Base-by-base conservation (phyloP, 2,113 vertebrate species). In the Dissostichus mawsoni region DNA sequence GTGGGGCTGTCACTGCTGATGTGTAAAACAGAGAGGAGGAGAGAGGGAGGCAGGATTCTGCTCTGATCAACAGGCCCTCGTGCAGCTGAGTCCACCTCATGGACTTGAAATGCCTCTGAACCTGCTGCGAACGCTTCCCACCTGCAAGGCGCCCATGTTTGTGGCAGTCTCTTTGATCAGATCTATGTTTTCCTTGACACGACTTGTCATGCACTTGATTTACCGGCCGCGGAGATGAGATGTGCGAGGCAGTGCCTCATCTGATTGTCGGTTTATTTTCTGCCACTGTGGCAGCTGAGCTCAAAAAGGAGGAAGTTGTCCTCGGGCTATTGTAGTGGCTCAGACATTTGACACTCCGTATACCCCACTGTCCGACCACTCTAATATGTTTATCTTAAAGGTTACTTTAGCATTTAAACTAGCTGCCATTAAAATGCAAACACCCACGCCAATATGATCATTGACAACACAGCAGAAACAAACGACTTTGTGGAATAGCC, bases 381-480 rank as follows among this genome's bases (percentile, higher is more conserved):
- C 57, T 59, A 4, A 69, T 78, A 56, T 77, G 2, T 67, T 74
- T 55, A 20, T 68, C 62, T 75, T 69, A 57, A 63, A 55, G 64
- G 23, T 69, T 45, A n/a, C 48, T 57, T 36, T 56, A 44, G 74
- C 69, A 56, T 63, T 17, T n/a, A 55, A 77, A 47, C 17, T 25
- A 4, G 55, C 62, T 58, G 75, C 71, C 79, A 80, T 91, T 90
- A 81, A 86, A 89, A 89, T 89, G 81, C 85, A 84, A 83, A 85
- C 86, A 47, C 68, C 78, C 80, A 89, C 73, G 33, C 84, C 86
- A 69, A 76, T 20, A 41, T 55, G 84, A 90, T 86, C 82, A 86
- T 41, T 76, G 82, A 29, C 76, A 88, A 88, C 77, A 79, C 36
- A 71, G 84, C 90, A 85, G 89, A 82, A 91, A 92, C 85, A 91